Conservation (phyloP, 2,888 invertebrate genomes). For the Eudemis profundana region DNA sequence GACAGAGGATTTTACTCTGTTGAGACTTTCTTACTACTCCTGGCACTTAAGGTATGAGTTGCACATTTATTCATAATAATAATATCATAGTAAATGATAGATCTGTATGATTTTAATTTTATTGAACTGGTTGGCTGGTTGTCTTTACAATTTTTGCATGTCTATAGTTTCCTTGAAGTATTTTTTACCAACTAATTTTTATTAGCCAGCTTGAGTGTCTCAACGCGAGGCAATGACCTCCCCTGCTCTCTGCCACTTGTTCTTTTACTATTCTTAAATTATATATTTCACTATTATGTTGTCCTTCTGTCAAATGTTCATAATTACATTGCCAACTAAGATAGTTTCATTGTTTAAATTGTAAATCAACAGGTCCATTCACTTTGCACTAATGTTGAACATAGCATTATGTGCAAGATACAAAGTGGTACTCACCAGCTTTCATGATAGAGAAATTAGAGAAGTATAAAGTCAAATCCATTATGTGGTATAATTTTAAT, state of each 20-base stretch:
- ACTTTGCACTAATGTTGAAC: constrained; percentile 39
- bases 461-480: constrained; percentile 37
- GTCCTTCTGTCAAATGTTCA: background rate
- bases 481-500: background rate
- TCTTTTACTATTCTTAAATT: too few relatives aligned
- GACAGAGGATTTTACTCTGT: constrained; percentile 99
- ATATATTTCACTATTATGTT: constrained; percentile 46
- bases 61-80: too few relatives aligned
- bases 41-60: constrained; percentile 95
- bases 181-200: too few relatives aligned
- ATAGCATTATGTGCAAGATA: constrained; percentile 37
- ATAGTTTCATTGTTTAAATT: constrained; percentile 20
- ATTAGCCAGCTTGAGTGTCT: too few relatives aligned
- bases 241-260: too few relatives aligned
- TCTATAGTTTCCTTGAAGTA: too few relatives aligned
- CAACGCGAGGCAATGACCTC: too few relatives aligned
- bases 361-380: constrained; percentile 38
- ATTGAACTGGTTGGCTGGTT: too few relatives aligned
- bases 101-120: too few relatives aligned
- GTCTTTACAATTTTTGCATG: too few relatives aligned
- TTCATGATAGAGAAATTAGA: constrained; percentile 36
- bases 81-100: too few relatives aligned
- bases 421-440: constrained; percentile 28
- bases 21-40: constrained; percentile 97
- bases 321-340: background rate